Evolutionary conservation across 2,113 vertebrate species (phyloP), one percentile per base, ranked within the genome.

Genomic region (Sitta europaea): DNA sequence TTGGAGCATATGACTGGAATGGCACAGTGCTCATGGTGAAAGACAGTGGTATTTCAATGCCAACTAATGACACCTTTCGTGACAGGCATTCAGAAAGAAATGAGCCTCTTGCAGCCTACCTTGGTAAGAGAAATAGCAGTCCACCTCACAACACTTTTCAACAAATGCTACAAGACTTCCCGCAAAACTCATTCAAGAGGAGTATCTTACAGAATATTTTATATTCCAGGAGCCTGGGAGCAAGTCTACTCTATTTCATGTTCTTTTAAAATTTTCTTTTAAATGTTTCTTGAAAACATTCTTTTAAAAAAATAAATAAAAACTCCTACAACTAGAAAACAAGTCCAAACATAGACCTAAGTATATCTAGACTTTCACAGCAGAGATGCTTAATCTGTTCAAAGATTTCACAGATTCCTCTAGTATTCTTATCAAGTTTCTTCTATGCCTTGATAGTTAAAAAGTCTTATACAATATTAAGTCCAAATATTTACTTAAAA

Each of bases 1-100:
- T 99, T 65, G 99, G 99, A 77, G 99, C 99, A 3, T 99, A 99
- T 85, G 99, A 99, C 77, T 99, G 99, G 99, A 99, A 99, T 16
- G 99, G 99, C 75, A 99, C 99, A 0, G 99, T 99, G 27, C 94
- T 99, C 28, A 99, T 99, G 99, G 97, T 98, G 35, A 98, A 97
- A 6, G 95, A 95, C 5, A 91, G 82, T 58, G 81, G 50, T 43
- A 90, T 94, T 14, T 55, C 98, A 31, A 94, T 98, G 45, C 98
- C 99, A 14, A 68, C 58, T 48, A 99, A 98, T 62, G 95, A 90
- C 16, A 94, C 98, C 68, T 99, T 99, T 89, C 98, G 97, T 33
- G 93, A 98, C 87, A 95, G 97, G 35, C 78, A 38, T 40, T 94
- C 85, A 47, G 95, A 96, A 97, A 98, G 88, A 96, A 99, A 99